These are phyloP conservation scores for Raja brachyura DNA, from an alignment of 2,113 vertebrate species.

Conservation along the genomic window DNA sequence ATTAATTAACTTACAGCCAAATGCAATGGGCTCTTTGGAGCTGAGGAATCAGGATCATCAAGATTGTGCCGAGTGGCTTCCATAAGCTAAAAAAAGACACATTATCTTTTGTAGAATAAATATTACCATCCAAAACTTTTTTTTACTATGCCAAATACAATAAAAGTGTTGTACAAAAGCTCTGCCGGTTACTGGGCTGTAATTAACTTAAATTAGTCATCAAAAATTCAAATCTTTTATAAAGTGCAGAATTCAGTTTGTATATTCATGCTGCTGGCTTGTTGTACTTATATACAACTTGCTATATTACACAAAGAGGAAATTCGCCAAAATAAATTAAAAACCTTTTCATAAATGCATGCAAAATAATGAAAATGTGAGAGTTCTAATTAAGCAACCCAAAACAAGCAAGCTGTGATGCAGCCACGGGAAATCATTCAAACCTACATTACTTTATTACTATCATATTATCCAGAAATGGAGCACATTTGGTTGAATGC, in stretches of 20 bases:
- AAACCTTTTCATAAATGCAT: neutral
- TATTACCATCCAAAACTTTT: neutral
- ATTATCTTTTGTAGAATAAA: neutral
- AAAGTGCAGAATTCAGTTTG: neutral
- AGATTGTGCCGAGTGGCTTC: slow-evolving; percentile 68
- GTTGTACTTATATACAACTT: neutral
- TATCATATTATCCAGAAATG: neutral
- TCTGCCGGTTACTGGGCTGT: neutral
- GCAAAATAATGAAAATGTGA: slow-evolving; percentile 22
- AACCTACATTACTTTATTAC: neutral
- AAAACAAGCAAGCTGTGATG: neutral
- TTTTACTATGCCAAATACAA: neutral
- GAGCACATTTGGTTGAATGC: neutral
- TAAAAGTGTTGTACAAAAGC: neutral
- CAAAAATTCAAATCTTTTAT: neutral
- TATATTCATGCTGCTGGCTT: neutral
- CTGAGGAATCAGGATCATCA: slow-evolving; percentile 64
- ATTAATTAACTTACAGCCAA: slow-evolving; percentile 73
- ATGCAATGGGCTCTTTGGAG: slow-evolving; percentile 82
- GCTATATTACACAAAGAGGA: neutral
- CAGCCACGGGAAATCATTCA: neutral
- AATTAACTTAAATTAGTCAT: neutral
- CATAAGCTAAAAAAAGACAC: slow-evolving; percentile 68
- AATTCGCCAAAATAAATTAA: neutral
- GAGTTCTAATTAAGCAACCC: neutral